Evolutionary conservation across 2,888 invertebrate genomes (phyloP), one percentile per base, ranked within the genome.

Genomic region (Physocephala rufipes): DNA sequence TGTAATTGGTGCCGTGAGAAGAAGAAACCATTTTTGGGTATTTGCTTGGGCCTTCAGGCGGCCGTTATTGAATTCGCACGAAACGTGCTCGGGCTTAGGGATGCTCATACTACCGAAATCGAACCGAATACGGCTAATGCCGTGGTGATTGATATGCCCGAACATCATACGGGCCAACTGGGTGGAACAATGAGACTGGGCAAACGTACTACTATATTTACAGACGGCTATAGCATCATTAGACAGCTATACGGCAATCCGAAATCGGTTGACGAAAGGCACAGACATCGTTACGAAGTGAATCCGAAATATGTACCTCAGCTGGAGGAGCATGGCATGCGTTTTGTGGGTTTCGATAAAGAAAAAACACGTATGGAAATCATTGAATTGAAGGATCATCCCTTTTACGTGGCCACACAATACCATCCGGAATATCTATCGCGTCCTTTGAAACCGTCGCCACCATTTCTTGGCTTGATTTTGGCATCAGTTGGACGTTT

Each of bases 181-280:
- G 99, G 99, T 1, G 99, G 98, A 12, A 99, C 99, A 0, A 99
- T 99, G 99, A 88, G 99, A 72, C 88, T 99, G 62, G 99, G 99
- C n/a, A 94, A 93, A 82, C 90, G 98, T 79, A 91, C 90, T 72
- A 99, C 99, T 0, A 87, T 92, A 53, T 94, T 99, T 82, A 90
- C 90, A 73, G 79, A 84, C 1, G 87, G 85, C 1, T 86, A 88
- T 2, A 88, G 89, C 78, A 85, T 90, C 75, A 88, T 93, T 77
- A 90, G 89, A 72, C 89, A 91, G 84, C 86, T 96, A 2, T 96
- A 96, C 87, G 93, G 93, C 5, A 90, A 90, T 79, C 91, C 91
- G 74, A 90, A 92, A 15, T 86, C 86, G 67, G 91, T 99, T 68
- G 95, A 97, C 80, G 99, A 99, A 85, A 90, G 99, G 5, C 99